Base-by-base conservation (phyloP, 2,113 vertebrate species). In the Grus americana region DNA sequence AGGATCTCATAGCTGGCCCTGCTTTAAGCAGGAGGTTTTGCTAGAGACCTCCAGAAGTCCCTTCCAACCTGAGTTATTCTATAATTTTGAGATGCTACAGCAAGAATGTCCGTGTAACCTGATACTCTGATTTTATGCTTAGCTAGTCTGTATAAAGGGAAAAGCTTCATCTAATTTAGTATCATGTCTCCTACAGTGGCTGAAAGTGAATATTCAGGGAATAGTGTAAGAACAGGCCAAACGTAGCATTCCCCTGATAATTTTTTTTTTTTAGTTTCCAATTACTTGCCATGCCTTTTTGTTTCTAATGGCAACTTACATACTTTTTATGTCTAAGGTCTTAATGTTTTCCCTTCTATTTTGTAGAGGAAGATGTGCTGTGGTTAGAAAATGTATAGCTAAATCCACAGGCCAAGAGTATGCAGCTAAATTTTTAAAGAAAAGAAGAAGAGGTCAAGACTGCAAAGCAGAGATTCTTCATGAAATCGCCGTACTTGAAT, bases 371-470 rank as follows among this genome's bases (percentile, higher is more conserved):
- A 99, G 99, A 97, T 99, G 99, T 97, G 99, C 98, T 14, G 99
- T 99, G 95, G 99, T 99, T 36, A 98, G 98, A 97, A 98, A 98
- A 74, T 99, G 99, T 38, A 96, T 98, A 94, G 99, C 99, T 96
- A 99, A 99, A 97, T 96, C 98, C 68, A 99, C 99, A 7, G 99
- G 99, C 24, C 99, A 99, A 94, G 98, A 98, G 62, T 99, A 99
- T 46, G 99, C 99, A 58, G 99, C 99, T 80, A 99, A 99, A 95
- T 99, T 99, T 93, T 97, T 99, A 4, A 98, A 99, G 92, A 99
- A 99, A 96, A 98, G 99, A 72, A 98, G 99, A 93, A 96, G 99
- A 95, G 99, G 99, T 20, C 99, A 99, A 17, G 99, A 99, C 96
- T 99, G 99, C 96, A 98, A 98, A 85, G 98, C 98, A 8, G 99